Base-by-base conservation (phyloP, 2,113 vertebrate species). In the Piaya cayana region DNA sequence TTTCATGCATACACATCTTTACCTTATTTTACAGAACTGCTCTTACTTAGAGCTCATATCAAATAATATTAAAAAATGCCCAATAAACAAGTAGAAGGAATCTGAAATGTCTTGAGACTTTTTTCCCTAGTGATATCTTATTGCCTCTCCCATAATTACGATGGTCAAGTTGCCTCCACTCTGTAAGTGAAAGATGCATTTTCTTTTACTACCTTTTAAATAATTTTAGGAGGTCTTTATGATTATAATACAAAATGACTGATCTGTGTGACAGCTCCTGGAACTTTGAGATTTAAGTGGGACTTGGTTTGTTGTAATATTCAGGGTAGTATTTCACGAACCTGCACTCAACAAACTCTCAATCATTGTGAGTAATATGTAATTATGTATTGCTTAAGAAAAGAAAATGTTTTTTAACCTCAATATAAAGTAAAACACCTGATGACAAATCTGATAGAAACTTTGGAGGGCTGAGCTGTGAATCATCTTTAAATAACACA, bases 351-450 rank as follows among this genome's bases (percentile, higher is more conserved):
- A 86, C 45, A 91, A 92, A 85, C 71, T 3, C 16, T 92, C 96
- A 96, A 32, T 96, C 96, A 91, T 60, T 82, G 16, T 91, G 50
- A 96, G 45, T 12, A 95, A 88, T 63, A 88, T 82, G 88, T 94
- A 97, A 97, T 95, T 94, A 89, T 37, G 19, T 43, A 62, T 69
- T 86, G 39, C 45, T 93, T 88, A 78, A 91, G 78, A 92, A 55
- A 69, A 89, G n/a, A 75, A 74, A 69, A 62, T 23, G 0, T 5
- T 65, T 79, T 94, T 92, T 72, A 81, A 71, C 62, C 32, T 95
- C 68, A 83, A 81, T 56, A n/a, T 84, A 95, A 81, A 0, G 0
- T 75, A 81, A 91, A 92, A 81, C 23, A 67, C 36, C n/a, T 71
- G 52, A 65, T 76, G 71, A 60, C 71, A 88, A 43, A 53, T 71